phyloP scores from a whole-genome alignment of 2,888 invertebrate genomes.

The Acrocyrtus sp. region DNA sequence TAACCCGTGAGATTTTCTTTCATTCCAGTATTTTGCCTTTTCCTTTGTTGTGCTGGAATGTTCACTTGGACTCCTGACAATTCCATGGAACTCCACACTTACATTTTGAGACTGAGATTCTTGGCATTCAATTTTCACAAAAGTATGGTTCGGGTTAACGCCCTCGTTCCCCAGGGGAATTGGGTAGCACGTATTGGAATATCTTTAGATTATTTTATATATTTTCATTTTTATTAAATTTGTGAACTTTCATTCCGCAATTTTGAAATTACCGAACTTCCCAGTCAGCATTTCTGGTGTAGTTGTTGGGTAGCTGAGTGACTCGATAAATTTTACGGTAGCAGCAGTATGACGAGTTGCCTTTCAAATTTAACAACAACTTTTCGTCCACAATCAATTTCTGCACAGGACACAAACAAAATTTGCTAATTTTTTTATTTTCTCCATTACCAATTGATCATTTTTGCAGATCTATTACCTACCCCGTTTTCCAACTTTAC shows the following conservation, averaged over 20 bases:
- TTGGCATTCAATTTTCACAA: slow-evolving; percentile 54
- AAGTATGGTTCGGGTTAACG: slow-evolving; percentile 34
- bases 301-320: slow-evolving; percentile 49
- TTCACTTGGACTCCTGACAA: slow-evolving; percentile 34
- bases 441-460: too few species aligned
- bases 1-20: slow-evolving; percentile 21
- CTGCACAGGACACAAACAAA: too few species aligned
- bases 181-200: slow-evolving; percentile 24
- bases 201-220: too few species aligned
- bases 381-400: slow-evolving; percentile 30
- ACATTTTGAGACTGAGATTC: slow-evolving; percentile 42
- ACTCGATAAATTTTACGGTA: slow-evolving; percentile 52
- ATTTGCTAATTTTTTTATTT: too few species aligned
- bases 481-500: slow-evolving; percentile 28
- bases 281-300: slow-evolving; percentile 59
- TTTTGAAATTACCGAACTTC: slow-evolving; percentile 54
- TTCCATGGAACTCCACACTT: slow-evolving; percentile 42
- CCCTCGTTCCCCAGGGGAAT: slow-evolving; percentile 34
- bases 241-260: too few species aligned
- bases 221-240: too few species aligned
- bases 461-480: too few species aligned
- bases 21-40: slow-evolving; percentile 50
- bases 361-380: slow-evolving; percentile 37
- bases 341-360: slow-evolving; percentile 51
- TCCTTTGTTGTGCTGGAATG: slow-evolving; percentile 24